Base-by-base conservation (phyloP, 2,888 invertebrate genomes). In the Alloplasta piceator region DNA sequence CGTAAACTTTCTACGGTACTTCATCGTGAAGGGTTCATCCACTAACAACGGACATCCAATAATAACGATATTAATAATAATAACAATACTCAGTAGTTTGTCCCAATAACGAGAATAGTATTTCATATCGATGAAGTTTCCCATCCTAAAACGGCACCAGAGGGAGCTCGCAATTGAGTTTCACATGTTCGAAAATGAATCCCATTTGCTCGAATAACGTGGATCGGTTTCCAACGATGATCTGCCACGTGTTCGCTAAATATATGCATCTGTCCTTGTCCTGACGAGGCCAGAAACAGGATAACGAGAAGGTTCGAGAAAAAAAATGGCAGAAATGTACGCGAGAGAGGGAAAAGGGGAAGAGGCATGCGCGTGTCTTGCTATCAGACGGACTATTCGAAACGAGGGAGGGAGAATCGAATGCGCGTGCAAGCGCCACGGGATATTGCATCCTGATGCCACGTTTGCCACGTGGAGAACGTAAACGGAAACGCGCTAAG, bases 401-500 rank as follows among this genome's bases (percentile, higher is more conserved):
- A 46, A 38, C 46, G 56, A 12, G 60, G n/a, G 48, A 14, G n/a
- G 12, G 36, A 16, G 56, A 68, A 58, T 14, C 52, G 39, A 3
- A 1, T 52, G 64, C 70, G 64, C 79, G 64, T 70, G 74, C 58
- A 66, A 26, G 26, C 50, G 12, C 56, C 12, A 12, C 72, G 56
- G 50, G 64, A 48, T 68, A 56, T 68, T 58, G 68, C 79, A 39
- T 79, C 16, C 68, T 67, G 61, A 61, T 46, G 55, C 64, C 14
- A 10, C 48, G 60, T 39, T 48, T 58, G 50, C 63, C 48, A 75
- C 67, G 76, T 78, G 72, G 68, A 58, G 70, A 50, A 72, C 67
- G 43, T 55, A 56, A 70, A 56, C 52, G 75, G 74, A 60, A 82
- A 74, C 26, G 26, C 26, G 80, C 83, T 82, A 84, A 84, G 84